Evolutionary conservation across 1,140 invertebrate species (phyloP).

Genomic region (Conus ventricosus): DNA sequence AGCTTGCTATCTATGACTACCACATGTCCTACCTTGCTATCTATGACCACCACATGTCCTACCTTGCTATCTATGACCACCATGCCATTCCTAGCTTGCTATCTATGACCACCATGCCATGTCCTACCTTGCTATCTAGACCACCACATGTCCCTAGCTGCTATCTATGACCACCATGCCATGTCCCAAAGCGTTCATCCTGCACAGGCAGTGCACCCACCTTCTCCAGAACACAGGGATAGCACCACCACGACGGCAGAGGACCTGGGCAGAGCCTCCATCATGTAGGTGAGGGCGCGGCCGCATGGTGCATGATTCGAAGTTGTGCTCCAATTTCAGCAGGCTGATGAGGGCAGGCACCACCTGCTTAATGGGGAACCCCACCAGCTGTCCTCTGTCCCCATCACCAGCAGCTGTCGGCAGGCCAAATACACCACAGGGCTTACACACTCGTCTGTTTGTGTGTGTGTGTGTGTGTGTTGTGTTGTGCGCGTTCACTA

Average conservation of each 20-base stretch:
- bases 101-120: too few species aligned
- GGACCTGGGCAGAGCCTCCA: conserved; percentile 97
- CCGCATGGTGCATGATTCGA: conserved; percentile 99
- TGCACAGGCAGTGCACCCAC: conserved; percentile 45
- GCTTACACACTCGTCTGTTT: background rate
- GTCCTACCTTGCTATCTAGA: too few species aligned
- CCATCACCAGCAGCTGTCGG: conserved; percentile 94
- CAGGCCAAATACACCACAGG: background rate
- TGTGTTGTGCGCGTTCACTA: conserved; percentile 4
- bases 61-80: too few species aligned
- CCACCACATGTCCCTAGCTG: too few species aligned
- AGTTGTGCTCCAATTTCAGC: conserved; percentile 87
- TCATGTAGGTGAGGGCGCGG: conserved; percentile 99
- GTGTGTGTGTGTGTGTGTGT: conserved; percentile 2
- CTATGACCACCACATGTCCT: too few species aligned
- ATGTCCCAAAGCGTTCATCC: background rate
- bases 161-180: too few species aligned
- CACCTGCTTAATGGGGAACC: conserved; percentile 98
- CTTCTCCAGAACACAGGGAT: conserved; percentile 86
- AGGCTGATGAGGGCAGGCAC: conserved; percentile 87
- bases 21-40: too few species aligned
- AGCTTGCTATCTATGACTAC: too few species aligned
- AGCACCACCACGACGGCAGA: conserved; percentile 95
- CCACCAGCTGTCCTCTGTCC: conserved; percentile 99
- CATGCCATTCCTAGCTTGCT: too few species aligned